Percentiles rank a stretch among this genome's conserved stretches.
These are phyloP conservation scores for Linnaemya vulpina DNA, from an alignment of 2,888 invertebrate genomes.

Conservation along the genomic window DNA sequence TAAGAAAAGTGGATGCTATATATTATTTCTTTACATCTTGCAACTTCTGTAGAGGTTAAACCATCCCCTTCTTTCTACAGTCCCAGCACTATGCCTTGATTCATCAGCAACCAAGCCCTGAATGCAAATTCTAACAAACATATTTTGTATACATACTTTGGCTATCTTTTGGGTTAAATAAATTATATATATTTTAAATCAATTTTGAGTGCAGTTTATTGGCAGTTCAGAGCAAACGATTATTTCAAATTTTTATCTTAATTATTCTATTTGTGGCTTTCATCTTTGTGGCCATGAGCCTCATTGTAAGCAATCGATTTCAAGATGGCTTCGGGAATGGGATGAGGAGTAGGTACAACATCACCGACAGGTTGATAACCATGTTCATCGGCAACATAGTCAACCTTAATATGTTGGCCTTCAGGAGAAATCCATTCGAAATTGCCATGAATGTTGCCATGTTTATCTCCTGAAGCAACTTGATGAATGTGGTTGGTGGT, in stretches of 20 bases:
- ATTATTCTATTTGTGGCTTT: constrained; percentile 21
- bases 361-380: constrained; percentile 76
- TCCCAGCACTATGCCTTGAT: no score
- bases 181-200: neutral
- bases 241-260: neutral
- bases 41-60: no score
- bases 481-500: constrained; percentile 76
- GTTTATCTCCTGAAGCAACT: constrained; percentile 75
- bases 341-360: constrained; percentile 74
- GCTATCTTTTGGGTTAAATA: neutral
- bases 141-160: neutral
- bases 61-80: no score
- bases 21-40: no score
- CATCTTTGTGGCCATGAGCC: constrained; percentile 79
- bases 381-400: constrained; percentile 78
- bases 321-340: constrained; percentile 74
- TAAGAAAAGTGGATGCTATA: no score
- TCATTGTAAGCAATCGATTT: constrained; percentile 83
- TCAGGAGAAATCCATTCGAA: constrained; percentile 78
- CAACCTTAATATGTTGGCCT: constrained; percentile 76
- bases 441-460: constrained; percentile 78
- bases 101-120: no score
- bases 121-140: neutral
- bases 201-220: constrained; percentile 33
- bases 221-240: constrained; percentile 15